A percentile compares a stretch with the other conserved stretches of the same genome.
phyloP scores from a whole-genome alignment of 1,140 invertebrate species.

The Heliconius eleuchia region DNA sequence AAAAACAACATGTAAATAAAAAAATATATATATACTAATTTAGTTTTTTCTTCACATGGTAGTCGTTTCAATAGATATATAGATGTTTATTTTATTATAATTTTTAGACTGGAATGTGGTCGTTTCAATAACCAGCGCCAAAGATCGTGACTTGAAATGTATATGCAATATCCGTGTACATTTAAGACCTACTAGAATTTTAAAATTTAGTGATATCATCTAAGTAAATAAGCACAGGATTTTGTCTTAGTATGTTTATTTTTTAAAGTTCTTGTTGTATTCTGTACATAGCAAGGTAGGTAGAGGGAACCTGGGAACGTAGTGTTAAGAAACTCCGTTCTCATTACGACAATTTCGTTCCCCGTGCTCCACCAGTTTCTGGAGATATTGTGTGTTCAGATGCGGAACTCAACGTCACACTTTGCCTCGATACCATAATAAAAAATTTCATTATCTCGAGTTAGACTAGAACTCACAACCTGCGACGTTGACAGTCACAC shows the following conservation, averaged over 20 bases:
- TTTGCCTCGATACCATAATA: no score
- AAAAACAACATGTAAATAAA: neutral
- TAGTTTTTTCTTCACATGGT: neutral
- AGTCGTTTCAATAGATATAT: neutral
- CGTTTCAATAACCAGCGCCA: neutral
- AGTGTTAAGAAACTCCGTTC: no score
- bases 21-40: neutral
- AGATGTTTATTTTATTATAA: constrained; percentile 5
- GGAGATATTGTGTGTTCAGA: no score
- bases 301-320: no score
- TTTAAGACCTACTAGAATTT: neutral
- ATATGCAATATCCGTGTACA: neutral
- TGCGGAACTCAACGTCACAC: no score
- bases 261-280: no score
- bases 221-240: neutral
- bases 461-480: no score
- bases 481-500: no score
- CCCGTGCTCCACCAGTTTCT: no score
- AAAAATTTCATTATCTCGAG: no score
- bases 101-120: constrained; percentile 1
- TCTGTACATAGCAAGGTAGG: no score
- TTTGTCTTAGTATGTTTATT: neutral
- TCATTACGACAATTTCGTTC: no score
- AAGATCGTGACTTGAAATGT: constrained; percentile 10
- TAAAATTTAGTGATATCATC: constrained; percentile 7